Conservation (phyloP, 2,113 vertebrate genomes). For the Chitala chitala region DNA sequence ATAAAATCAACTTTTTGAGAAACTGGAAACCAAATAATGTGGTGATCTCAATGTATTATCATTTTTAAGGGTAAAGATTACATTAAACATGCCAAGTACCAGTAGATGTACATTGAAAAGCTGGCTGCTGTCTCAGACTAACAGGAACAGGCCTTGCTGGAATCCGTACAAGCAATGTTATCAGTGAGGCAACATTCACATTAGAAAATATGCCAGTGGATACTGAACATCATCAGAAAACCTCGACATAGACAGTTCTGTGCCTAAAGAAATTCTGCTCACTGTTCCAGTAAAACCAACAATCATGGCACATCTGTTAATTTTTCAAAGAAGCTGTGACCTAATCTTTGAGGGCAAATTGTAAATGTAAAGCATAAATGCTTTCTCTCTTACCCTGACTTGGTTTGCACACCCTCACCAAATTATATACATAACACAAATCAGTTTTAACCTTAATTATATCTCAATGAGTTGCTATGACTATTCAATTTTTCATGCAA, state of each 20-base stretch:
- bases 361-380: not conserved
- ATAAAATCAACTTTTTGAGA: too few relatives aligned
- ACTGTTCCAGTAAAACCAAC: too few relatives aligned
- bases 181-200: not conserved
- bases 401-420: not conserved
- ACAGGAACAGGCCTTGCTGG: not conserved
- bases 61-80: too few relatives aligned
- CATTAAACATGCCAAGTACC: too few relatives aligned
- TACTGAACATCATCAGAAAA: not conserved
- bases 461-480: not conserved
- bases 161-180: not conserved
- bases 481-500: not conserved
- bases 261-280: not conserved
- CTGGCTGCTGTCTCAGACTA: too few relatives aligned
- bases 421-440: constrained; percentile 3
- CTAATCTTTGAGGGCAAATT: too few relatives aligned
- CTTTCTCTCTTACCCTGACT: not conserved
- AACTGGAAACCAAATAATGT: too few relatives aligned
- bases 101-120: constrained; percentile 9
- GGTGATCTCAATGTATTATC: too few relatives aligned
- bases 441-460: not conserved
- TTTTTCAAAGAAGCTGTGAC: too few relatives aligned
- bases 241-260: not conserved
- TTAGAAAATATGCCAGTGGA: not conserved
- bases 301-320: too few relatives aligned